phyloP scores from a whole-genome alignment of 2,113 vertebrate genomes.

The Tetraodon nigroviridis region DNA sequence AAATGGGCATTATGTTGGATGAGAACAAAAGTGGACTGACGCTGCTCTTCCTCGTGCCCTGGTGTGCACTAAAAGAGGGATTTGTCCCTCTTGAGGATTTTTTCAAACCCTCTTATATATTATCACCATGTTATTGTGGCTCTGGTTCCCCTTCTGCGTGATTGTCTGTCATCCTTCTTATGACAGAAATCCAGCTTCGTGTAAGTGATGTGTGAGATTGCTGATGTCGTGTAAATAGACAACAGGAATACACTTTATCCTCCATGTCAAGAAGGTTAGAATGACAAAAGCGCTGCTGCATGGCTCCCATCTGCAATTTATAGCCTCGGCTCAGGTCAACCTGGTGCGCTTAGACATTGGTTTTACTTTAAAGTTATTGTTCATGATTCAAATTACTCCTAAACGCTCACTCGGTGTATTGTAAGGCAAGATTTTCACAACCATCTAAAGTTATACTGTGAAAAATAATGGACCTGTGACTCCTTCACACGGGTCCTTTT shows the following conservation, averaged over 20 bases:
- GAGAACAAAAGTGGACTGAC: constrained; percentile 34
- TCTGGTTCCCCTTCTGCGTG: constrained; percentile 21
- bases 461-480: constrained; percentile 30
- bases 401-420: too few relatives aligned
- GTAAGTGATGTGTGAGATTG: constrained; percentile 26
- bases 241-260: constrained; percentile 16
- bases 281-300: neutral
- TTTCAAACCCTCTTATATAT: constrained; percentile 64
- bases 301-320: constrained; percentile 8
- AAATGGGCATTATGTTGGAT: constrained; percentile 51
- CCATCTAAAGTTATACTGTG: neutral
- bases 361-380: too few relatives aligned
- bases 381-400: too few relatives aligned
- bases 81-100: constrained; percentile 65
- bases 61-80: constrained; percentile 50
- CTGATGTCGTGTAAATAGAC: constrained; percentile 19
- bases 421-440: neutral
- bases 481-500: constrained; percentile 30
- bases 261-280: constrained; percentile 15
- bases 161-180: constrained; percentile 51
- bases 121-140: constrained; percentile 52
- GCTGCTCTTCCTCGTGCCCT: constrained; percentile 26
- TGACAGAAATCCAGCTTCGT: constrained; percentile 20
- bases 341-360: too few relatives aligned
- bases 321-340: too few relatives aligned